Evolutionary conservation across 2,888 invertebrate species (phyloP).

Genomic region (Caenorhabditis doughertyi): DNA sequence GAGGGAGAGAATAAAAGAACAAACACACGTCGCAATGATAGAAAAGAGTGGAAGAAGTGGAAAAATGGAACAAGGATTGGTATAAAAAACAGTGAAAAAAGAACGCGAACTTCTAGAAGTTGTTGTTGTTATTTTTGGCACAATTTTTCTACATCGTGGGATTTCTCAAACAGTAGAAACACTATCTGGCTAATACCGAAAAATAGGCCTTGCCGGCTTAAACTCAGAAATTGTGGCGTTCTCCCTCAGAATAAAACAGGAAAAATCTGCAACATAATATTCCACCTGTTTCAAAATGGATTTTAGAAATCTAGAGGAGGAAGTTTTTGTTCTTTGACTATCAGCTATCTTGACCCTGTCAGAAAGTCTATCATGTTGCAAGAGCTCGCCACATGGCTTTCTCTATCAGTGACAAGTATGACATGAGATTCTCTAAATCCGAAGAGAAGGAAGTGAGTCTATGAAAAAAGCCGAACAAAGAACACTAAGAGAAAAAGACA

Average conservation of each 20-base stretch:
- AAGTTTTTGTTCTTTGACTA: conserved; percentile 8
- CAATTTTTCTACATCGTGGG: too few relatives aligned
- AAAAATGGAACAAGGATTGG: too few relatives aligned
- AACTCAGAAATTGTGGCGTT: too few relatives aligned
- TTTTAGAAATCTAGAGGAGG: background rate
- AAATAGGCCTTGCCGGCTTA: too few relatives aligned
- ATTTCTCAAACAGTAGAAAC: too few relatives aligned
- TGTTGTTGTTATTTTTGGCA: too few relatives aligned
- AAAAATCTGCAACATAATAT: background rate
- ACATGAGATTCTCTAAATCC: background rate
- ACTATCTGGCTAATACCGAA: too few relatives aligned
- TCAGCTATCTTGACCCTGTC: background rate
- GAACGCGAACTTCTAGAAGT: too few relatives aligned
- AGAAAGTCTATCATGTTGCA: conserved; percentile 43
- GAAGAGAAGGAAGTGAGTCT: background rate
- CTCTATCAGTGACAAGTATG: conserved; percentile 11
- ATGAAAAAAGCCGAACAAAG: conserved; percentile 6
- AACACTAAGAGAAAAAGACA: conserved; percentile 3
- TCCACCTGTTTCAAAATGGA: background rate
- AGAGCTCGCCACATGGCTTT: conserved; percentile 40
- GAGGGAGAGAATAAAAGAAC: conserved; percentile 10
- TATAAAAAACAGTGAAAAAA: too few relatives aligned
- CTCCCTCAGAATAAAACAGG: too few relatives aligned
- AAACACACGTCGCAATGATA: background rate
- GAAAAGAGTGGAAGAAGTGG: too few relatives aligned